Evolutionary conservation across 2,888 invertebrate genomes (phyloP), one percentile per base, ranked within the genome.

Genomic region (Tyria jacobaeae): DNA sequence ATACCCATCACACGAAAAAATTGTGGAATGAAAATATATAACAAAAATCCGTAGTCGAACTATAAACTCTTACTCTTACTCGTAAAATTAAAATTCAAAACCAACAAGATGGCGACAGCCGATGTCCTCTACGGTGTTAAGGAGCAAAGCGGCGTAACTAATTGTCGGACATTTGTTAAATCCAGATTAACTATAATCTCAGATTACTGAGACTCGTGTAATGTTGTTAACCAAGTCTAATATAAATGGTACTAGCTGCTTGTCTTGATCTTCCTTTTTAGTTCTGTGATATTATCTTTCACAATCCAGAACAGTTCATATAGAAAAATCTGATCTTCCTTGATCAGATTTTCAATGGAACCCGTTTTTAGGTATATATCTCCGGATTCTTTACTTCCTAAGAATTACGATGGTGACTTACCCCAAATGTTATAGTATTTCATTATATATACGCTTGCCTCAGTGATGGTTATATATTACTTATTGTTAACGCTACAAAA

Each of bases 181-280:
- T 25, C 27, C 27, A 49, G 27, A 49, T 27, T 27, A n/a, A 49
- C 5, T n/a, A n/a, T 27, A 27, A 49, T 49, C 49, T 49, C 9
- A 49, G 49, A 49, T 49, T 49, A 49, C 49, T 49, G 49, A 9
- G 24, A 24, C 25, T 49, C n/a, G 49, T 49, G 27, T 15, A 49
- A 15, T 15, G 35, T 35, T 49, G 27, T 48, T 10, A 31, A 27
- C 49, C n/a, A 49, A 49, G 27, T 31, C 49, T 10, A n/a, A 49
- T 25, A 49, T 9, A 27, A 49, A 49, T 49, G n/a, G n/a, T 3
- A 14, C 27, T 27, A 27, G 25, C 25, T 48, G 15, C 25, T 48
- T 27, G 27, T 49, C 27, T 27, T 9, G 27, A 27, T 49, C 49
- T n/a, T 49, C 15, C 25, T 48, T 6, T 49, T 27, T 2, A 27